Conservation (phyloP, 2,888 invertebrate genomes). For the Nymphalis polychloros region DNA sequence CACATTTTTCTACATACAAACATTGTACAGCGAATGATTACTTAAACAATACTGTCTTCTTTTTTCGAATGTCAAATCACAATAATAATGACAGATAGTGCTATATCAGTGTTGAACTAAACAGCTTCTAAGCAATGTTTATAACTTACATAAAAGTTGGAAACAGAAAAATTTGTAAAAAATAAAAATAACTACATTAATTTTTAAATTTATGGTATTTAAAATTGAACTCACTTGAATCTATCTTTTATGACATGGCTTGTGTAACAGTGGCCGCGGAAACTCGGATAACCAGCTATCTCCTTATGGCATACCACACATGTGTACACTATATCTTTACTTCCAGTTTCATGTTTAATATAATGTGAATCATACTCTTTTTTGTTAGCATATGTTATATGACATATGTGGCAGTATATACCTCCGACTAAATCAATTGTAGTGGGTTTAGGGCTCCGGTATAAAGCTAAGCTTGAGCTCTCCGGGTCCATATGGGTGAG, state of each 20-base stretch:
- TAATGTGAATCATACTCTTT: conserved; percentile 81
- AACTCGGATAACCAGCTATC: conserved; percentile 78
- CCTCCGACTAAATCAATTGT: conserved; percentile 75
- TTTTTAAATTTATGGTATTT: background rate
- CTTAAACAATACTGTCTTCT: too few relatives aligned
- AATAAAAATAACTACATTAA: too few relatives aligned
- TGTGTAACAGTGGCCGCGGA: conserved; percentile 82
- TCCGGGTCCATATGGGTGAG: conserved; percentile 39
- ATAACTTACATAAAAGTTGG: too few relatives aligned
- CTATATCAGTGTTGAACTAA: too few relatives aligned
- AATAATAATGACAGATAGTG: background rate
- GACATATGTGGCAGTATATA: conserved; percentile 81
- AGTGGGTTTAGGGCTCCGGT: conserved; percentile 54
- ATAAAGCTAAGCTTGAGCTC: conserved; percentile 39
- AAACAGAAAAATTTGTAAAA: too few relatives aligned
- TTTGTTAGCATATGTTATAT: conserved; percentile 73
- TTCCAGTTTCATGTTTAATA: conserved; percentile 57
- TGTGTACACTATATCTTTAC: conserved; percentile 70
- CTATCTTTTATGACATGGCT: conserved; percentile 79
- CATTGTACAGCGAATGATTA: too few relatives aligned
- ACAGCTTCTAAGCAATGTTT: too few relatives aligned
- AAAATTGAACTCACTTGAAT: conserved; percentile 69
- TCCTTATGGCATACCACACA: conserved; percentile 81
- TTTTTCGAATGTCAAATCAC: background rate
- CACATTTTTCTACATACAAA: too few relatives aligned